Evolutionary conservation across 2,888 invertebrate species (phyloP), one percentile per base, ranked within the genome.

Genomic region (Tenodera sinensis): DNA sequence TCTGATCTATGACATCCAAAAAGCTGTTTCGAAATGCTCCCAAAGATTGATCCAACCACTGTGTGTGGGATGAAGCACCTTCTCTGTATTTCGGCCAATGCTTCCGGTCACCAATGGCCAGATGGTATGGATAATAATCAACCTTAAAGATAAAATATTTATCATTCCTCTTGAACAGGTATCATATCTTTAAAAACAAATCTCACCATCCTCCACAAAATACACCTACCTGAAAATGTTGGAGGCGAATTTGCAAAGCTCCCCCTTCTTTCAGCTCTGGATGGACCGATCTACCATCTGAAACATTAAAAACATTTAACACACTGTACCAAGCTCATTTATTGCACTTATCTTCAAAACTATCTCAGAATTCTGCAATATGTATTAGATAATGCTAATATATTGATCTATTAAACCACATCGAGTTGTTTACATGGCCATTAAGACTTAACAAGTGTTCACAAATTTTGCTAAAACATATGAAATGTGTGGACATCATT

Each of bases 41-140:
- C 88, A 98, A 94, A 0, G 98, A 96, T 92, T 98, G 97, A 89
- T 97, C 96, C 71, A 98, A 94, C 98, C 99, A 99, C 91, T 97
- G 96, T 42, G 95, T 96, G 92, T 97, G 98, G 2, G 97, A 97
- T 0, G 96, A 96, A 8, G 96, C 95, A 87, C 96, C 96, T 93
- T 98, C 98, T 92, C 95, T 95, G 92, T 96, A 97, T 90, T 97
- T 96, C 83, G 97, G 96, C 99, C 99, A 99, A 93, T 98, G 97
- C 91, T 96, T 95, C 90, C 99, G 95, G 93, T 97, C 97, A 71
- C 97, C 96, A 92, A 97, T 96, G 54, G 98, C 98, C 92, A 98
- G 95, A 93, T 99, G 99, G 94, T 98, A 99, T 0, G 99, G 99
- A 94, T 99, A 99, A 92, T 97, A 97, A 93, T 99, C 99, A 1